Percentiles rank a stretch among this genome's conserved stretches.
Conservation (phyloP, 2,113 vertebrate species). For the Lipophrys pholis region DNA sequence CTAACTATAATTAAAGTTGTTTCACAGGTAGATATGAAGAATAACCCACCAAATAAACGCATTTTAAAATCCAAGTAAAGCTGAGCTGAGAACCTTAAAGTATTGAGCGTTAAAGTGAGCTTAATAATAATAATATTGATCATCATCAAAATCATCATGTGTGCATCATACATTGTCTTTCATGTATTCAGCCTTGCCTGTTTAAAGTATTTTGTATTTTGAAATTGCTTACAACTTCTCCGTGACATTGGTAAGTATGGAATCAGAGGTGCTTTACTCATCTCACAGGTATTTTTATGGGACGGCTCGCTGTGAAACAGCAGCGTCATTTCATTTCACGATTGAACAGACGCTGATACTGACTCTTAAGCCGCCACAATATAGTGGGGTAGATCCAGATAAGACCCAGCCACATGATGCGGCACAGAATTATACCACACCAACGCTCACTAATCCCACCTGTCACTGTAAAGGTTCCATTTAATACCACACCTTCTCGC, state of each 20-base stretch:
- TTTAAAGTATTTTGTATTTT: background rate
- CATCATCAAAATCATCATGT: too few species aligned
- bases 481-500: slow-evolving; percentile 66
- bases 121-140: too few species aligned
- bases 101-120: too few species aligned
- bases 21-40: too few species aligned
- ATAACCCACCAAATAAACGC: too few species aligned
- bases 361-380: slow-evolving; percentile 51
- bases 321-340: slow-evolving; percentile 48
- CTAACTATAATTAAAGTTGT: too few species aligned
- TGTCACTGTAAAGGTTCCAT: slow-evolving; percentile 55
- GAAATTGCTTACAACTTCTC: background rate
- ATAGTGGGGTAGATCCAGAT: slow-evolving; percentile 47
- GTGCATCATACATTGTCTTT: too few species aligned
- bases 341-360: slow-evolving; percentile 61
- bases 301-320: slow-evolving; percentile 44
- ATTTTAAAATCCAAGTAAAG: too few species aligned
- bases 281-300: slow-evolving; percentile 30
- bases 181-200: too few species aligned
- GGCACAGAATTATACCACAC: slow-evolving; percentile 47
- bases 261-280: slow-evolving; percentile 27
- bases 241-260: slow-evolving; percentile 17
- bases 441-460: slow-evolving; percentile 59
- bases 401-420: slow-evolving; percentile 56
- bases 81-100: too few species aligned